These are phyloP conservation scores for Lithosia quadra DNA, from an alignment of 2,888 invertebrate genomes.

Conservation along the genomic window DNA sequence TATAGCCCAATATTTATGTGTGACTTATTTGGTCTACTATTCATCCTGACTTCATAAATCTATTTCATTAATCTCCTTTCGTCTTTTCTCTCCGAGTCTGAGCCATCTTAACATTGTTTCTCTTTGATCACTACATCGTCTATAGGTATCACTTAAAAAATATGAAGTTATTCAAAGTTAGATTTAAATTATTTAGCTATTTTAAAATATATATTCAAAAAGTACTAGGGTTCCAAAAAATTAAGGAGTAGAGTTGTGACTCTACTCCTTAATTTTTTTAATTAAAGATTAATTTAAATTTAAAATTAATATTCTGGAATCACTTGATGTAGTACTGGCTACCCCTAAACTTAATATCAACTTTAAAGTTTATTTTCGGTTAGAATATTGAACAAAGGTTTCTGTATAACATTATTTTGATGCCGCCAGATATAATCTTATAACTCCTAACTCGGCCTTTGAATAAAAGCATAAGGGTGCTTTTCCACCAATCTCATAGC, in stretches of 20 bases:
- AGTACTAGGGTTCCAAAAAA: constrained; percentile 3
- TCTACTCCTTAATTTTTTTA: no score
- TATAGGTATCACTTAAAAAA: no score
- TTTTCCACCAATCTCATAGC: not conserved
- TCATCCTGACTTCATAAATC: no score
- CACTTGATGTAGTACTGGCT: not conserved
- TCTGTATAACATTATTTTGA: constrained; percentile 16
- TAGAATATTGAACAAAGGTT: not conserved
- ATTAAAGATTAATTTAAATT: no score
- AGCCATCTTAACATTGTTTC: no score
- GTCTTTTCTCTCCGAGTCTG: no score
- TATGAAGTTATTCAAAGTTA: not conserved
- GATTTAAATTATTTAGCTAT: not conserved
- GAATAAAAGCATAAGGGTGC: constrained; percentile 4
- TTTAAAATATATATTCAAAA: not conserved
- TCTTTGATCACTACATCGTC: no score
- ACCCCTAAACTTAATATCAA: not conserved
- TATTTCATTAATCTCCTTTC: no score
- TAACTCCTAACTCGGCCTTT: not conserved
- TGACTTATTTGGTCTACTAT: no score
- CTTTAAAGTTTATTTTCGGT: constrained; percentile 2
- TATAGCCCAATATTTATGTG: no score
- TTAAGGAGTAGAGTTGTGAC: not conserved
- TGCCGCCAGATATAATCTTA: not conserved
- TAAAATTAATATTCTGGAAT: not conserved